Conservation (phyloP, 2,797 vertebrate species). For the Lepus townsendii region DNA sequence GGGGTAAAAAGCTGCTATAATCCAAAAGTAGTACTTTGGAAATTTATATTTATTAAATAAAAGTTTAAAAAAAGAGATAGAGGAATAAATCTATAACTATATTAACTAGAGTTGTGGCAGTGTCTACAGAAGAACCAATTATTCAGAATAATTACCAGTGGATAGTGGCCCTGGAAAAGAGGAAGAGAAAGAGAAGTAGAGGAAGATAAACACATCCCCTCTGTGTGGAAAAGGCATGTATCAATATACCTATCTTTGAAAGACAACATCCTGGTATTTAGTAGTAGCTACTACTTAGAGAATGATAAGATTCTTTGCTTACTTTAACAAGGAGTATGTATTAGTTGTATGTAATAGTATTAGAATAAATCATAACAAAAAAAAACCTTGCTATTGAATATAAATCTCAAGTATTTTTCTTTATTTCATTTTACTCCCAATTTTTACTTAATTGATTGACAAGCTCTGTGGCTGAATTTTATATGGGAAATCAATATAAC, state of each 20-base stretch:
- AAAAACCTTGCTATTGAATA: neutral
- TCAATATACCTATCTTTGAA: neutral
- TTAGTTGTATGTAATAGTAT: neutral
- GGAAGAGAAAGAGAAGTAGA: neutral
- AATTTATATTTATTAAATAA: too few species aligned
- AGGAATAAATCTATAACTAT: neutral
- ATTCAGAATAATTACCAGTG: neutral
- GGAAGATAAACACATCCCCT: neutral
- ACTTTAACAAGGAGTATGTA: neutral
- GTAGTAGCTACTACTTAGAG: neutral
- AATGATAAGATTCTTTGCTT: neutral
- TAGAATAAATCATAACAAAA: neutral
- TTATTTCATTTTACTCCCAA: neutral
- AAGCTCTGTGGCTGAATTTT: slow-evolving; percentile 56
- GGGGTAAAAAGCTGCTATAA: too few species aligned
- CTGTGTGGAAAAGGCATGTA: neutral
- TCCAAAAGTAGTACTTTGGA: too few species aligned
- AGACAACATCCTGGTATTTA: neutral
- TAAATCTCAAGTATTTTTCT: neutral
- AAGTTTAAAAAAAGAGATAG: neutral
- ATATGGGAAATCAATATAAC: slow-evolving; percentile 65
- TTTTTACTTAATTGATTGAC: slow-evolving; percentile 23
- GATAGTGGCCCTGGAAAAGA: too few species aligned
- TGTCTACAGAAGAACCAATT: neutral
- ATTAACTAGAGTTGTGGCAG: neutral